Conservation (phyloP, 2,113 vertebrate genomes). For the Microtus oregoni region DNA sequence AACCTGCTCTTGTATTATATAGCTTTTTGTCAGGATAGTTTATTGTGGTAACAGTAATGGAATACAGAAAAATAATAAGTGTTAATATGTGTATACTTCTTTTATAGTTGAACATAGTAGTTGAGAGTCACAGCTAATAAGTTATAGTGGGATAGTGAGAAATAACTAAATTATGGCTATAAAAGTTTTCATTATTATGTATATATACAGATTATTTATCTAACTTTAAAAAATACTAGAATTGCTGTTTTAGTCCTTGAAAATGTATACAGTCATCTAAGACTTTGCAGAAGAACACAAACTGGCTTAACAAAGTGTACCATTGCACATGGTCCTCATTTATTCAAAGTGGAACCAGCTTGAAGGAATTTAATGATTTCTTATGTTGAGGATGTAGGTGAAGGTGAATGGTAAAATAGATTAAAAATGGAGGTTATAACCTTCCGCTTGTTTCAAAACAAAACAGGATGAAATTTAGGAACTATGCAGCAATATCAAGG, state of each 20-base stretch:
- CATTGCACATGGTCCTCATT: neutral
- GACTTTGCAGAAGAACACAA: neutral
- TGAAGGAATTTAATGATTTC: neutral
- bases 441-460: neutral
- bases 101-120: neutral
- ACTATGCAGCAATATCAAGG: neutral
- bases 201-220: neutral
- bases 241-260: neutral
- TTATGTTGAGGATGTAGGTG: neutral
- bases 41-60: neutral
- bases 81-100: neutral
- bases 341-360: neutral
- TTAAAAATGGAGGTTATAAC: neutral
- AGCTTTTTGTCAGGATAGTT: neutral
- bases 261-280: neutral
- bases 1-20: neutral
- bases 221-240: neutral
- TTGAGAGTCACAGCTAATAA: neutral
- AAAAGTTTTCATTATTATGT: neutral
- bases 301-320: neutral
- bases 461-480: neutral
- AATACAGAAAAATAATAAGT: neutral
- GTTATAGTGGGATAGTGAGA: neutral
- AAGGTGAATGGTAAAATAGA: neutral
- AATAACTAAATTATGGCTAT: neutral